Evolutionary conservation across 2,797 vertebrate genomes (phyloP), one percentile per base, ranked within the genome.

Genomic region (Mus minutoides): DNA sequence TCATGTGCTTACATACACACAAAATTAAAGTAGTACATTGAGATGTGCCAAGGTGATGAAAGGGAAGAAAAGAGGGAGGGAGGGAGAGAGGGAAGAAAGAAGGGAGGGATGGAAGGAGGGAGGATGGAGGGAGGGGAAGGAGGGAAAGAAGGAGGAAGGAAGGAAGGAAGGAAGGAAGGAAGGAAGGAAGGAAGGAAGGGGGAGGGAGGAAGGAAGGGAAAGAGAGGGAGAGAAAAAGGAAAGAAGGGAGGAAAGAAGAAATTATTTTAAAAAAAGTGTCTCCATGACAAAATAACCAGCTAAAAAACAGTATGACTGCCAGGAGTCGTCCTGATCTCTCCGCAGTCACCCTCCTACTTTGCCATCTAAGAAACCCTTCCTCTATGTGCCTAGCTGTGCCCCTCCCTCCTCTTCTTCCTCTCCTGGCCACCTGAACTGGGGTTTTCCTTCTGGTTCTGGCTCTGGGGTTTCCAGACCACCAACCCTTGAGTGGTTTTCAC

Each of bases 241-340:
- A 6, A 31, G 6, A 9, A 84, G 34, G 16, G 0, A 80, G 21
- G 34, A 8, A 69, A 24, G 26, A 29, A 67, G 58, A 1, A 49
- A 43, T 37, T 62, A 19, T 77, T 82, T 76, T 46, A 24, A 19
- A 80, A 58, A 88, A 84, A 40, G 31, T 26, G 6, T 8, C 8
- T 31, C 26, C 3, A 0, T 24, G 24, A 76, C 2, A 3, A 37
- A 56, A 52, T 3, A 11, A 1, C 13, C 12, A 13, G 43, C 37
- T 2, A 0, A 0, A 7, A 3, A 0, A 34, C 58, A 3, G 69
- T 58, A 19, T 0, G 22, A 16, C 31, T 0, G 0, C 31, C 7
- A 6, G 4, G 1, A 40, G 3, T 12, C 16, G 40, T 6, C 8
- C 10, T 1, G 8, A 1, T 4, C 37, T 31, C 14, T 9, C 6